phyloP scores from a whole-genome alignment of 2,113 vertebrate species.

The Bubalus kerabau region DNA sequence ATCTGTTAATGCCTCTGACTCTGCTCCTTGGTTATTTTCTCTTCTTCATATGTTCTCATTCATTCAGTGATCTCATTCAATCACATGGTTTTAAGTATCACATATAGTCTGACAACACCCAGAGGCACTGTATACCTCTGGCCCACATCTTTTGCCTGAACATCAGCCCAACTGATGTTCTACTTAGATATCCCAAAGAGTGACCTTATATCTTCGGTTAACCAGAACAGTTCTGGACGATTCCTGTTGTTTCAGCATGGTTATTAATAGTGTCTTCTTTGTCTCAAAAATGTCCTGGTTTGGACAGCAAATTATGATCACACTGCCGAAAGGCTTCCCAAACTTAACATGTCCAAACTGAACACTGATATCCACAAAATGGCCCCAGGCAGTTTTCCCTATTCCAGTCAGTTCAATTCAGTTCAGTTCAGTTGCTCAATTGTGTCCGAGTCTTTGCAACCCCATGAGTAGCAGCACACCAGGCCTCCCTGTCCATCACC shows the following conservation, averaged over 20 bases:
- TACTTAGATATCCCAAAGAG: background rate
- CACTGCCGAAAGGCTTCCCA: background rate
- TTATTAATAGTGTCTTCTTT: background rate
- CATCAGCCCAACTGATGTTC: background rate
- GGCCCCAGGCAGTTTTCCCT: background rate
- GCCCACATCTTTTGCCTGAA: background rate
- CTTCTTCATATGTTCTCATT: background rate
- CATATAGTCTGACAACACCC: background rate
- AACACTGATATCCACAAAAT: background rate
- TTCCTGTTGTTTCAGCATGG: background rate
- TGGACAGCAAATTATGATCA: background rate
- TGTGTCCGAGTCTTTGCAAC: rapidly evolving
- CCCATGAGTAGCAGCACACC: rapidly evolving
- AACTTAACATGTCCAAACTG: background rate
- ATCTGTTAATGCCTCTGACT: background rate
- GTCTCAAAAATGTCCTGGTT: background rate
- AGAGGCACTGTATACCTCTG: background rate
- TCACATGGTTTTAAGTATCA: background rate
- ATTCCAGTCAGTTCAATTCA: background rate
- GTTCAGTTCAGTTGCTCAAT: no score
- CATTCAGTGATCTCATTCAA: background rate
- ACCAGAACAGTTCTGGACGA: background rate
- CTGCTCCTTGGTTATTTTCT: background rate
- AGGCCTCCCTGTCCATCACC: no score
- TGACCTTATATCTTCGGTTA: background rate